Percentiles rank a stretch among this genome's conserved stretches.
Evolutionary conservation across 2,888 invertebrate species (phyloP).

Genomic region (Tenthredo distinguenda): DNA sequence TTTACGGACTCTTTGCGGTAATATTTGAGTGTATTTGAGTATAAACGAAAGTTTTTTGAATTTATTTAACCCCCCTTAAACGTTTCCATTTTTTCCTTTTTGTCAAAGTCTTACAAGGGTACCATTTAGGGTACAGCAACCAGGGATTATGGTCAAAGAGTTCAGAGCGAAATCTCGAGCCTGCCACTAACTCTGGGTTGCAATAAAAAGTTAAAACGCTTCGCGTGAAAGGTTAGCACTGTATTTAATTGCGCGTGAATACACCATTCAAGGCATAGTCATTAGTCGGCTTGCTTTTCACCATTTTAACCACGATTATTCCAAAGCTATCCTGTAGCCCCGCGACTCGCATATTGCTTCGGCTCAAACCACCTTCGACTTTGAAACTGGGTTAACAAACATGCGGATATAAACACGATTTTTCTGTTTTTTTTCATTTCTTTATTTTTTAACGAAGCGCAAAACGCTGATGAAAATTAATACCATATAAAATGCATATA

Average conservation of each 20-base stretch:
- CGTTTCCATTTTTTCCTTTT: neutral
- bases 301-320: conserved; percentile 40
- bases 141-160: neutral
- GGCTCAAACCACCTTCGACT: conserved; percentile 16
- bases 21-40: neutral
- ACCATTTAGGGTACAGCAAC: neutral
- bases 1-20: neutral
- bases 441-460: neutral
- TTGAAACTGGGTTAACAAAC: conserved; percentile 27
- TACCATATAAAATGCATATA: neutral
- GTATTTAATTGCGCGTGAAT: conserved; percentile 34
- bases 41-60: neutral
- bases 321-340: neutral
- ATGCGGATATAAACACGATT: neutral
- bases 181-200: neutral
- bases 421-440: neutral
- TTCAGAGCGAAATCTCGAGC: neutral
- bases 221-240: conserved; percentile 36
- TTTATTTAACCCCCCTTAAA: neutral
- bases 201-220: conserved; percentile 21
- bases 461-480: neutral
- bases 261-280: conserved; percentile 32
- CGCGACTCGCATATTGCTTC: neutral
- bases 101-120: neutral
- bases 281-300: conserved; percentile 40